A percentile compares a stretch with the other conserved stretches of the same genome.
Conservation (phyloP, 2,797 vertebrate genomes). For the Sebastes kiyomatsui region DNA sequence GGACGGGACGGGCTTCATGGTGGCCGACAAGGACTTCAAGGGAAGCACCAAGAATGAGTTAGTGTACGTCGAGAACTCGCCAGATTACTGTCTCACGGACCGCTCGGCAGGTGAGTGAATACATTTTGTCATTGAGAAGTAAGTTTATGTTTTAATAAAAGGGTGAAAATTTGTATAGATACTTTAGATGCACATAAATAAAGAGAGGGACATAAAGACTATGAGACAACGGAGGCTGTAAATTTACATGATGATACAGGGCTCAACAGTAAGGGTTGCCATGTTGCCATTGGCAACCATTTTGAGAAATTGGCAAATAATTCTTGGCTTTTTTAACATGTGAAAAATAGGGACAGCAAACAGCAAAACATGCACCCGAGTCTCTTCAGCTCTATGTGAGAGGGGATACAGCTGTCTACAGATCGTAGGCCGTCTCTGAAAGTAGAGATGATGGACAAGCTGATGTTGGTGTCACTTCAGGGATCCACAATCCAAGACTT, state of each 20-base stretch:
- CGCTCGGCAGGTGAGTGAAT: conserved; percentile 87
- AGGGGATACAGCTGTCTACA: too few relatives aligned
- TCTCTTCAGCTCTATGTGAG: too few relatives aligned
- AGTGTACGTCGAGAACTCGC: conserved; percentile 97
- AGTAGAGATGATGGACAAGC: too few relatives aligned
- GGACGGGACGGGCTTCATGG: conserved; percentile 93
- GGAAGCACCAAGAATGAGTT: conserved; percentile 93
- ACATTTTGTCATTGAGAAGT: background rate
- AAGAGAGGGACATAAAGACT: background rate
- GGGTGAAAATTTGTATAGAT: background rate
- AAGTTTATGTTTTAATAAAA: background rate
- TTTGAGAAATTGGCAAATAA: too few relatives aligned
- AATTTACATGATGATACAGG: background rate
- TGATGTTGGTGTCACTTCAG: too few relatives aligned
- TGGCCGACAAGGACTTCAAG: conserved; percentile 91
- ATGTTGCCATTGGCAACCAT: too few relatives aligned
- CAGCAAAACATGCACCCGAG: too few relatives aligned
- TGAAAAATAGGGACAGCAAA: too few relatives aligned
- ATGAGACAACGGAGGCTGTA: background rate
- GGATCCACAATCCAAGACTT: too few relatives aligned
- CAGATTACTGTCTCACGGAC: conserved; percentile 96
- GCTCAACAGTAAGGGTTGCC: too few relatives aligned
- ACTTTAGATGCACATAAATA: background rate
- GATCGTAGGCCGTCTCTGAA: too few relatives aligned
- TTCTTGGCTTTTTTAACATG: too few relatives aligned